Percentiles rank a stretch among this genome's conserved stretches.
These are phyloP conservation scores for Paracanthobrama guichenoti DNA, from an alignment of 2,113 vertebrate genomes.

Conservation along the genomic window DNA sequence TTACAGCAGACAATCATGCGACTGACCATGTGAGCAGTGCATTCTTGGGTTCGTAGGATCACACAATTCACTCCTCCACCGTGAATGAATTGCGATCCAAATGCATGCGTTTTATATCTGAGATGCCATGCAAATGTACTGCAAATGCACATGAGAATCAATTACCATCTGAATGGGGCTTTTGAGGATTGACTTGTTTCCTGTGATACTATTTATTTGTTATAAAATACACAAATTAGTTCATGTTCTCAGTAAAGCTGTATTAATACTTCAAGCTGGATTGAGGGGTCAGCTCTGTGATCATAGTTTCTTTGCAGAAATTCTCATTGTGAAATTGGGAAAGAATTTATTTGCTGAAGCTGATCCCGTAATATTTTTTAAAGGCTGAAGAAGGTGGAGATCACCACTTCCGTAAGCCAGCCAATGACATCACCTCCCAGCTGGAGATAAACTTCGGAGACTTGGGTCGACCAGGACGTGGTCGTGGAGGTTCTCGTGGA, in stretches of 20 bases:
- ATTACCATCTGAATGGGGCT: too few species aligned
- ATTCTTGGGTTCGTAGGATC: too few species aligned
- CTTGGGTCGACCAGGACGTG: slow-evolving; percentile 93
- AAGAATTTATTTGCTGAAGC: background rate
- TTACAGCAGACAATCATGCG: too few species aligned
- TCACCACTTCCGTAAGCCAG: slow-evolving; percentile 98
- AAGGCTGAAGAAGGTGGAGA: slow-evolving; percentile 85
- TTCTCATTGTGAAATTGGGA: background rate
- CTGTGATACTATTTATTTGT: background rate
- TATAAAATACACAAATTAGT: background rate
- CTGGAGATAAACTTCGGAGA: slow-evolving; percentile 99
- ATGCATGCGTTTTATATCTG: too few species aligned
- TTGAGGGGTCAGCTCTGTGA: background rate
- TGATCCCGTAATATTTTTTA: slow-evolving; percentile 54
- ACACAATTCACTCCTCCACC: too few species aligned
- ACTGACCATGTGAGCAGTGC: too few species aligned
- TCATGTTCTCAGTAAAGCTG: background rate
- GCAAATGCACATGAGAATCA: too few species aligned
- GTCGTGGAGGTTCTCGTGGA: slow-evolving; percentile 89
- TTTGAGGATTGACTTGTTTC: background rate
- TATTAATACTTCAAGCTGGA: background rate
- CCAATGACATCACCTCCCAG: slow-evolving; percentile 98
- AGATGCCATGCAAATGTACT: too few species aligned
- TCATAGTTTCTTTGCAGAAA: background rate
- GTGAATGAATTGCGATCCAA: too few species aligned